Evolutionary conservation across 2,797 vertebrate genomes (phyloP), one percentile per base, ranked within the genome.

Genomic region (Austrolebias charrua): DNA sequence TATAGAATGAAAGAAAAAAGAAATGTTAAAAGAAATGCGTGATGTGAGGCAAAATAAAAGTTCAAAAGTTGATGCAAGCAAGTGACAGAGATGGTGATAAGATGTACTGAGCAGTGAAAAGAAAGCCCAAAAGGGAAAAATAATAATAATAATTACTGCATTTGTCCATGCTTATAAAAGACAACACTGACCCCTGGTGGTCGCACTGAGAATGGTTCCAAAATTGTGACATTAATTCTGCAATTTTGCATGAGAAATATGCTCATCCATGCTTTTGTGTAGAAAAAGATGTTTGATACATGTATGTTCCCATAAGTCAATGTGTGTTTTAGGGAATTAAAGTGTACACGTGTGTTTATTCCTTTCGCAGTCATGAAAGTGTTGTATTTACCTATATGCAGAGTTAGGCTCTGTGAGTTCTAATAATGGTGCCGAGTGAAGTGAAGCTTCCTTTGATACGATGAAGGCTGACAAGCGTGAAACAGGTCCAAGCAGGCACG

Each of bases 381-480:
- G 28, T 43, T 33, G 24, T 19, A 73, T 72, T 61, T 24, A 24
- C 24, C 24, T 24, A 24, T 66, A 60, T 69, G 64, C 1, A 44
- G 47, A 42, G 64, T 60, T 58, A 42, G 60, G 66, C 63, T 35
- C 59, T 71, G 55, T 68, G 70, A 66, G 78, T 66, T 74, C 63
- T 80, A 80, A 85, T 89, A 88, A 89, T 83, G 84, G 83, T 78
- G 81, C 70, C 79, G 79, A 69, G 82, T 84, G 82, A 87, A 89
- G 80, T 86, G 71, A 58, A 79, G 83, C 73, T 82, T 87, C 83
- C 84, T 89, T 91, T 93, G 92, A 93, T 88, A 88, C 81, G 29
- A 93, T 93, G 90, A 85, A 88, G 86, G 87, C 84, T 82, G 92
- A 93, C 92, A 93, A 89, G 89, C 91, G 88, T 93, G 92, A 93